phyloP scores from a whole-genome alignment of 35 echinoderm and acorn worm genomes.

The Apostichopus japonicus region DNA sequence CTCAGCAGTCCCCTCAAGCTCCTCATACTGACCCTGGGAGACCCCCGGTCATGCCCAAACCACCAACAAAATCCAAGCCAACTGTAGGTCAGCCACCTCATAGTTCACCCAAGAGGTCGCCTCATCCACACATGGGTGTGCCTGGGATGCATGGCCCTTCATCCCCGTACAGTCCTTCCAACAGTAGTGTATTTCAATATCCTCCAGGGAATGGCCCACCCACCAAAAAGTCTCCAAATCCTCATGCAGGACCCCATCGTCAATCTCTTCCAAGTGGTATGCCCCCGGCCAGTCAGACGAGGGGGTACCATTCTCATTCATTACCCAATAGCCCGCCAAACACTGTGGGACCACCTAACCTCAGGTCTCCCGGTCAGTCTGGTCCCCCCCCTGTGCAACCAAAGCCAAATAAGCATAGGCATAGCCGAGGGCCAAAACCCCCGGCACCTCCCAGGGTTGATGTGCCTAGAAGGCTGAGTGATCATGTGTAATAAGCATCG shows the following conservation, averaged over 20 bases:
- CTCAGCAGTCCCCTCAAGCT: background rate
- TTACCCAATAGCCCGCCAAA: constrained; percentile 20
- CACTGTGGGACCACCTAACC: constrained; percentile 6
- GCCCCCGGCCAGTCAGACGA: background rate
- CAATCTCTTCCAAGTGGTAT: constrained; percentile 7
- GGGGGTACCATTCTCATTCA: background rate
- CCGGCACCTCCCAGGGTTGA: constrained; percentile 38
- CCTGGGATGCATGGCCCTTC: constrained; percentile 9
- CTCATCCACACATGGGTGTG: background rate
- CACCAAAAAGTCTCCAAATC: constrained; percentile 12
- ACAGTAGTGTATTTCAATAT: constrained; percentile 44
- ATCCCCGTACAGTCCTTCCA: constrained; percentile 46
- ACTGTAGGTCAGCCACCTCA: background rate
- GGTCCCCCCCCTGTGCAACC: constrained; percentile 18
- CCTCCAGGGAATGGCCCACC: constrained; percentile 22
- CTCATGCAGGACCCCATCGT: background rate
- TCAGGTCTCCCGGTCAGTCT: background rate
- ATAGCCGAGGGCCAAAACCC: background rate
- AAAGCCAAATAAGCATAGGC: constrained; percentile 50
- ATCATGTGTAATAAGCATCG: constrained; percentile 37
- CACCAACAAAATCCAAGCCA: constrained; percentile 17
- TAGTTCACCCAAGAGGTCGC: background rate
- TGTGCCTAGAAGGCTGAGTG: constrained; percentile 21
- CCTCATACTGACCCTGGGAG: background rate
- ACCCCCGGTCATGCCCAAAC: constrained; percentile 28